Conservation (phyloP, 2,888 invertebrate species). For the Silvanus unidentatus region DNA sequence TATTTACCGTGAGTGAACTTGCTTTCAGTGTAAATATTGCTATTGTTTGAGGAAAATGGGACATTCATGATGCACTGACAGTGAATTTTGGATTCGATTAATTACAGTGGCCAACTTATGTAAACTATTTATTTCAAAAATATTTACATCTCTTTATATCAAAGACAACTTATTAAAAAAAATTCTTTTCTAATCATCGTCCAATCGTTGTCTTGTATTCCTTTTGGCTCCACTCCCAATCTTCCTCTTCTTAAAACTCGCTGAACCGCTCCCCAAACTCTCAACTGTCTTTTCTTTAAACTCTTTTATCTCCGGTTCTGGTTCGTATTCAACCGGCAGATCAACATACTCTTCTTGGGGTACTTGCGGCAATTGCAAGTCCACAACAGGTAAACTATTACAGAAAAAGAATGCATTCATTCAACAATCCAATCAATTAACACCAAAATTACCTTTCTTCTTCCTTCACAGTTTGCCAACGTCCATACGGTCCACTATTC, state of each 20-base stretch:
- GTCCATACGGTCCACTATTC: slow-evolving; percentile 64
- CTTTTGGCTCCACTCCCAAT: slow-evolving; percentile 51
- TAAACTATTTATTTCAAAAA: no score
- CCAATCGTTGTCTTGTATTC: slow-evolving; percentile 59
- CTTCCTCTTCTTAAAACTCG: slow-evolving; percentile 65
- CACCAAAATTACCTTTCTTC: slow-evolving; percentile 49
- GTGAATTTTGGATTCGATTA: slow-evolving; percentile 8
- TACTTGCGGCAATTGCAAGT: slow-evolving; percentile 65
- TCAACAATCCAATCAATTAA: neutral
- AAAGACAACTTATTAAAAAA: no score
- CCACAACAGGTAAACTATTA: slow-evolving; percentile 48
- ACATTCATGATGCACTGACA: slow-evolving; percentile 17
- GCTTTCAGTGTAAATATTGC: slow-evolving; percentile 26
- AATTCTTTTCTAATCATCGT: slow-evolving; percentile 50
- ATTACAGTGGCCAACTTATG: no score
- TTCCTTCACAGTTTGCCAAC: slow-evolving; percentile 63
- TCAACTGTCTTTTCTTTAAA: slow-evolving; percentile 60
- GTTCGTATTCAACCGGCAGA: slow-evolving; percentile 44
- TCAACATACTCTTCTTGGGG: slow-evolving; percentile 24
- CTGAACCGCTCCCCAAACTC: slow-evolving; percentile 49
- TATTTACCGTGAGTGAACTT: slow-evolving; percentile 22
- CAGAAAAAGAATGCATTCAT: slow-evolving; percentile 13
- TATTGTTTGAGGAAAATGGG: slow-evolving; percentile 27
- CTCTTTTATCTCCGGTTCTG: slow-evolving; percentile 48
- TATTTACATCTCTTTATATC: no score